Evolutionary conservation across 2,888 invertebrate genomes (phyloP), one percentile per base, ranked within the genome.

Genomic region (Leuctra nigra): DNA sequence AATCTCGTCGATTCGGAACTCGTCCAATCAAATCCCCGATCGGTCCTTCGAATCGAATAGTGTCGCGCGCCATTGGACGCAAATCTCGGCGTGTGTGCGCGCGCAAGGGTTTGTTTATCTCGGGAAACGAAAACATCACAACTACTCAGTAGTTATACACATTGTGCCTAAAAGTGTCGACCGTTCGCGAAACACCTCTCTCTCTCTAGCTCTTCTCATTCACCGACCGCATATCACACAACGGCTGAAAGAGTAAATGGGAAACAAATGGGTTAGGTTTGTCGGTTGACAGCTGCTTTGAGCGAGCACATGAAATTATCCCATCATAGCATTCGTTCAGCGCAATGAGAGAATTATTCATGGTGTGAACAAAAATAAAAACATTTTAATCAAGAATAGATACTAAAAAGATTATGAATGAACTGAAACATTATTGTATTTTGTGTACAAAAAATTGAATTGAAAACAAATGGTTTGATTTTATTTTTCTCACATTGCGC

Each of bases 41-140:
- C 29, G 29, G 29, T 29, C 29, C 29, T n/a, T n/a, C n/a, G n/a
- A n/a, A n/a, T n/a, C n/a, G n/a, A 11, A 29, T 7, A 6, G 29
- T 7, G 11, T 7, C 29, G 29, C 29, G 29, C 7, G 29, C 29
- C 7, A 6, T 29, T 11, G 29, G 6, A 29, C 29, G 29, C n/a
- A n/a, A n/a, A n/a, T n/a, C n/a, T n/a, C 29, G 29, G 29, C 29
- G 11, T 29, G 11, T 11, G 44, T 20, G 44, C 44, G 22, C 22
- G 44, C 44, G 44, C 44, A 13, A 18, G 35, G 50, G 50, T 35
- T 50, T 50, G 29, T 20, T 41, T 41, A 11, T 20, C 11, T 16
- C 50, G 50, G 50, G 36, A 50, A 50, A 50, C 50, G 50, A 50
- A 50, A 50, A 50, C 50, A 50, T 50, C 50, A 50, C 33, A 50